A percentile compares a stretch with the other conserved stretches of the same genome.
Conservation (phyloP, 1,140 invertebrate genomes). For the Metaphire vulgaris region DNA sequence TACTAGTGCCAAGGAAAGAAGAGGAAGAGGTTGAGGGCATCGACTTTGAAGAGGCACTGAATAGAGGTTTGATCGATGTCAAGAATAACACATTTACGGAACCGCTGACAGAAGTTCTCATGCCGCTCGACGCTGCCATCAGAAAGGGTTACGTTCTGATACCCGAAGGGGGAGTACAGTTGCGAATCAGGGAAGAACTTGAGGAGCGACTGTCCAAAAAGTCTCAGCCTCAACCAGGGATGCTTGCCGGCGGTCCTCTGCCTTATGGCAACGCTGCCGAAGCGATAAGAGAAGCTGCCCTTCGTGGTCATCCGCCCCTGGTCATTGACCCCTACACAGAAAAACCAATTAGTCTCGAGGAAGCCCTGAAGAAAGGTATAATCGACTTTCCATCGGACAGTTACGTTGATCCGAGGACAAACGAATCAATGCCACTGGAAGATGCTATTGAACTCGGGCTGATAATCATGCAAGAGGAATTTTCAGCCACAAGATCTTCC, state of each 20-base stretch:
- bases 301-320: not conserved
- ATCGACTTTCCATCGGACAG: slow-evolving; percentile 15
- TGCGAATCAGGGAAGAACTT: slow-evolving; percentile 12
- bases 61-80: slow-evolving; percentile 51
- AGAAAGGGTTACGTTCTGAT: slow-evolving; percentile 18
- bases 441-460: slow-evolving; percentile 72
- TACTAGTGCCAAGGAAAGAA: slow-evolving; percentile 18
- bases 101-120: slow-evolving; percentile 61
- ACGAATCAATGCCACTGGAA: slow-evolving; percentile 54
- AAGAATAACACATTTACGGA: slow-evolving; percentile 71
- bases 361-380: slow-evolving; percentile 9
- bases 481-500: not conserved
- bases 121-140: slow-evolving; percentile 74
- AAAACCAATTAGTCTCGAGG: not conserved
- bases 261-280: not conserved
- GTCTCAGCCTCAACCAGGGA: not conserved
- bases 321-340: slow-evolving; percentile 36
- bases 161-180: slow-evolving; percentile 25
- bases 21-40: slow-evolving; percentile 22
- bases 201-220: slow-evolving; percentile 9
- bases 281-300: not conserved
- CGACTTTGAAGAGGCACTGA: slow-evolving; percentile 35
- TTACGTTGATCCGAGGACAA: slow-evolving; percentile 32
- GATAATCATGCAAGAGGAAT: not conserved
- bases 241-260: not conserved